phyloP scores from a whole-genome alignment of 2,113 vertebrate genomes.

The Istiophorus platypterus region DNA sequence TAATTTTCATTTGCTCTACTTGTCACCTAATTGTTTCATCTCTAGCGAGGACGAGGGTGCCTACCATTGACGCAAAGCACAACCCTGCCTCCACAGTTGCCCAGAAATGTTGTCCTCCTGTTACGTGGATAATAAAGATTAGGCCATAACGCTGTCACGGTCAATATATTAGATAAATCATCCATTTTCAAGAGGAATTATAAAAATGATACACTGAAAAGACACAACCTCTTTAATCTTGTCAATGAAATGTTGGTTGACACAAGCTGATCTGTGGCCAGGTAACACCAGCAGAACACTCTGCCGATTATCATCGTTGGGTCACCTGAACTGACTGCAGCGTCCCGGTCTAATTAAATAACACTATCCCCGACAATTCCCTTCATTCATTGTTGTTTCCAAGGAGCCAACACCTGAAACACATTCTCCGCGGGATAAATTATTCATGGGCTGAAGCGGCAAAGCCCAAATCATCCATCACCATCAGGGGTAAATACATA shows the following conservation, averaged over 20 bases:
- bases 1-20: background rate
- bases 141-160: background rate
- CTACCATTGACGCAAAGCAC: conserved; percentile 1
- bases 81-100: background rate
- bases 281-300: conserved; percentile 1
- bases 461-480: conserved; percentile 67
- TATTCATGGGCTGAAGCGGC: conserved; percentile 57
- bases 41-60: background rate
- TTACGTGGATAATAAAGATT: background rate
- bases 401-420: conserved; percentile 56
- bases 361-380: conserved; percentile 36
- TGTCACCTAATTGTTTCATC: background rate
- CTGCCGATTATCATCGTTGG: conserved; percentile 20
- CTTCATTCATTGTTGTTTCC: conserved; percentile 49
- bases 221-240: conserved; percentile 16
- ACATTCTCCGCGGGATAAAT: conserved; percentile 51
- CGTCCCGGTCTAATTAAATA: conserved; percentile 56
- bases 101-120: background rate
- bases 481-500: conserved; percentile 65
- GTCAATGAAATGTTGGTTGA: conserved; percentile 15
- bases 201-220: conserved; percentile 18
- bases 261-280: conserved; percentile 16
- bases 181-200: background rate
- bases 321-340: conserved; percentile 38
- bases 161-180: background rate